These are phyloP conservation scores for Cordilura impudica DNA, from an alignment of 2,888 invertebrate species.

Conservation along the genomic window DNA sequence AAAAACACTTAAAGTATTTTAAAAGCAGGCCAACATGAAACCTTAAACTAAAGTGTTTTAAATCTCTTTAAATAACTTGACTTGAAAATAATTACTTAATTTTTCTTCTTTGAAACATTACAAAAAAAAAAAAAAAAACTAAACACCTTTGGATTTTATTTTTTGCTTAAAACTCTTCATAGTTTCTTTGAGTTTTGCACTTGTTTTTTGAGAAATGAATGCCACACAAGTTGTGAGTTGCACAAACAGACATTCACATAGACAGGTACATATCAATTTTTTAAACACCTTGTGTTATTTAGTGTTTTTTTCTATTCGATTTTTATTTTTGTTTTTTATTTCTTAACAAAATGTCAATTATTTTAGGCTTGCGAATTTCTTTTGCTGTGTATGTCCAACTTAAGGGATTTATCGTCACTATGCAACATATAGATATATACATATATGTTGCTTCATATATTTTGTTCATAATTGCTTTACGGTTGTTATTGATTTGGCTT, in stretches of 20 bases:
- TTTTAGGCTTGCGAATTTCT: slow-evolving; percentile 59
- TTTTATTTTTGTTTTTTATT: neutral
- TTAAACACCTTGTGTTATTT: slow-evolving; percentile 52
- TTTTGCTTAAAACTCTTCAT: neutral
- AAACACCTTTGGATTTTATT: neutral
- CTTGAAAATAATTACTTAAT: slow-evolving; percentile 48
- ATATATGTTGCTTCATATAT: too few relatives aligned
- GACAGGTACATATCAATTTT: slow-evolving; percentile 42
- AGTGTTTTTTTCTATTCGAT: slow-evolving; percentile 1
- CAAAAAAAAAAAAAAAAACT: neutral
- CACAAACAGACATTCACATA: too few relatives aligned
- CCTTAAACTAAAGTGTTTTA: slow-evolving; percentile 43
- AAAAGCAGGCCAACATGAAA: neutral
- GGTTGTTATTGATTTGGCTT: slow-evolving; percentile 39
- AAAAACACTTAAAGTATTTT: slow-evolving; percentile 22
- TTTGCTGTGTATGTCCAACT: neutral
- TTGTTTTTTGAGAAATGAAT: slow-evolving; percentile 28
- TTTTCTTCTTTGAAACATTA: slow-evolving; percentile 3
- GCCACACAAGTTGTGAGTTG: slow-evolving; percentile 47
- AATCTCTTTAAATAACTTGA: slow-evolving; percentile 35
- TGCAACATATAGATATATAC: neutral
- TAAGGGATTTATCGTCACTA: neutral
- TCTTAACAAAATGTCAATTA: slow-evolving; percentile 55
- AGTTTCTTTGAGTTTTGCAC: slow-evolving; percentile 26
- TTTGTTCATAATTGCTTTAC: slow-evolving; percentile 52